These are phyloP conservation scores for Phymorhynchus buccinoides DNA, from an alignment of 1,140 invertebrate genomes.

Conservation along the genomic window DNA sequence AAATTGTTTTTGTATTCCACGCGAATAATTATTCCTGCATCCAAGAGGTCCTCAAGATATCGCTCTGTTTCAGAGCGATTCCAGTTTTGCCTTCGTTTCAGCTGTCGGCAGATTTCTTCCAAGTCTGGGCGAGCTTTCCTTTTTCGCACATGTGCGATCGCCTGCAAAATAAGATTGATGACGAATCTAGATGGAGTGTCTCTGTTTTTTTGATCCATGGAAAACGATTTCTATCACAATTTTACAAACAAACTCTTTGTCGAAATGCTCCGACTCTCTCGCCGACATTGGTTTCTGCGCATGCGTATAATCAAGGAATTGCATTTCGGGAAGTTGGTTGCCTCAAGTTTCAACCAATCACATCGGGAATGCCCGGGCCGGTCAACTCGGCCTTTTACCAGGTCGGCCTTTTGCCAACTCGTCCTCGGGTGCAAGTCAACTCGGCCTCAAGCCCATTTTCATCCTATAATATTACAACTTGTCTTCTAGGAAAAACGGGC, in stretches of 20 bases:
- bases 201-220: not conserved
- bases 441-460: too few species aligned
- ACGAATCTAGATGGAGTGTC: not conserved
- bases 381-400: too few species aligned
- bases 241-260: not conserved
- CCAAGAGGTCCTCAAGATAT: constrained; percentile 83
- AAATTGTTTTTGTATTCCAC: constrained; percentile 89
- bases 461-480: too few species aligned
- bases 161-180: constrained; percentile 84
- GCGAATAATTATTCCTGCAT: constrained; percentile 84
- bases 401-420: too few species aligned
- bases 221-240: not conserved
- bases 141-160: constrained; percentile 86
- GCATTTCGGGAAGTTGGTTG: not conserved
- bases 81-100: constrained; percentile 82
- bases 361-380: too few species aligned
- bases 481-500: too few species aligned
- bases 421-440: too few species aligned
- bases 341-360: not conserved
- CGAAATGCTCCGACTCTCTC: not conserved
- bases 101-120: constrained; percentile 85
- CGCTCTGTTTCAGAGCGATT: constrained; percentile 81
- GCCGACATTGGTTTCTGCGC: not conserved
- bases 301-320: not conserved
- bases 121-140: constrained; percentile 87